These are phyloP conservation scores for Pammene fasciana DNA, from an alignment of 2,888 invertebrate species.

Conservation along the genomic window DNA sequence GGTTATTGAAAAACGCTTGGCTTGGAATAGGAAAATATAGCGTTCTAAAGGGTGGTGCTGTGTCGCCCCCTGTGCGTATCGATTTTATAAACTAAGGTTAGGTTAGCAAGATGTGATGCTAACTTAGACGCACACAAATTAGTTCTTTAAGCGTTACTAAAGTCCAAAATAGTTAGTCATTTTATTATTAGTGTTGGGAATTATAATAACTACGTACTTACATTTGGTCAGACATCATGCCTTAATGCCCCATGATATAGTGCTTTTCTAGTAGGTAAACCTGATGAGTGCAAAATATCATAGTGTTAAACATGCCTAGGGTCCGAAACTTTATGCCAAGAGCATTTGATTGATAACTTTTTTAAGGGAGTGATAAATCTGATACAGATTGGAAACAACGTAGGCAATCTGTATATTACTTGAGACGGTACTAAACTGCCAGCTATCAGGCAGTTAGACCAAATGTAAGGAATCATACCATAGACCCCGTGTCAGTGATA, in stretches of 20 bases:
- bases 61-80: conserved; percentile 8
- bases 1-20: background rate
- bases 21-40: background rate
- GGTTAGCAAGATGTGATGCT: conserved; percentile 51
- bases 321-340: too few species aligned
- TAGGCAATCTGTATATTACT: background rate
- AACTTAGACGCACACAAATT: conserved; percentile 64
- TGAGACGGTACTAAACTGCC: background rate
- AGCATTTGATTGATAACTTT: too few species aligned
- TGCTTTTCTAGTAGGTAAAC: conserved; percentile 30
- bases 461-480: conserved; percentile 40
- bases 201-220: conserved; percentile 32
- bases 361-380: background rate
- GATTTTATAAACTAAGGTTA: conserved; percentile 57
- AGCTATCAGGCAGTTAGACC: conserved; percentile 10
- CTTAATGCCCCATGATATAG: conserved; percentile 11
- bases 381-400: background rate
- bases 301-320: conserved; percentile 1
- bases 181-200: conserved; percentile 43
- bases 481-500: conserved; percentile 39
- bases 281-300: conserved; percentile 34
- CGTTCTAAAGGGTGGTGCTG: conserved; percentile 4
- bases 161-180: conserved; percentile 55
- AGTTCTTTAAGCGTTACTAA: conserved; percentile 56
- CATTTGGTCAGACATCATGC: conserved; percentile 27